Evolutionary conservation across 2,797 vertebrate species (phyloP).

Genomic region (Platyrinchus mystaceus): DNA sequence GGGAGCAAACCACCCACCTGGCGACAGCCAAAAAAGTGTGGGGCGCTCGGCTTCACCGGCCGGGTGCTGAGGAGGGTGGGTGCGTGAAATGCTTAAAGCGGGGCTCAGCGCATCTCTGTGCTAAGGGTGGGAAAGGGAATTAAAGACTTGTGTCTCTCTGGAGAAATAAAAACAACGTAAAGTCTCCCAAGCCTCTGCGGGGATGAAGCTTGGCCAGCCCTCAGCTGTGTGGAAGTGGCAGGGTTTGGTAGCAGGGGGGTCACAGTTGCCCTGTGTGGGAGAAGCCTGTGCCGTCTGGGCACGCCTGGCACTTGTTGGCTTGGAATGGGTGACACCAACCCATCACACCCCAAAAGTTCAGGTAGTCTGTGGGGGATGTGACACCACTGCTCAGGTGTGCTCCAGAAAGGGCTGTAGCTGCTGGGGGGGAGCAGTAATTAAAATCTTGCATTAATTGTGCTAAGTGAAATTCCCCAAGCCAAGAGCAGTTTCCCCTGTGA

Average conservation of each 20-base stretch:
- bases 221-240: no score
- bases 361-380: fast-evolving
- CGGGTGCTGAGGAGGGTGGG: no score
- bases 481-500: neutral
- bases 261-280: neutral
- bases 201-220: no score
- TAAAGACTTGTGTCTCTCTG: fast-evolving
- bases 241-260: neutral
- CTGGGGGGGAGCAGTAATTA: neutral
- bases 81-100: neutral
- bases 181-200: neutral
- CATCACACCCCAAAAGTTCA: no score
- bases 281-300: no score
- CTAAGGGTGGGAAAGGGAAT: neutral
- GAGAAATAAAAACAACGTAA: fast-evolving
- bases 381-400: neutral
- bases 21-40: neutral
- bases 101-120: fast-evolving
- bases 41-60: fast-evolving
- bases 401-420: neutral
- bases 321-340: fast-evolving
- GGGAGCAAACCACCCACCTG: fast-evolving
- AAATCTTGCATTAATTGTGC: neutral
- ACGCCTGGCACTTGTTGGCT: fast-evolving
- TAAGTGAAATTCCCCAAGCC: neutral